Evolutionary conservation across 2,888 invertebrate genomes (phyloP).

Genomic region (Oeneis ivallda): DNA sequence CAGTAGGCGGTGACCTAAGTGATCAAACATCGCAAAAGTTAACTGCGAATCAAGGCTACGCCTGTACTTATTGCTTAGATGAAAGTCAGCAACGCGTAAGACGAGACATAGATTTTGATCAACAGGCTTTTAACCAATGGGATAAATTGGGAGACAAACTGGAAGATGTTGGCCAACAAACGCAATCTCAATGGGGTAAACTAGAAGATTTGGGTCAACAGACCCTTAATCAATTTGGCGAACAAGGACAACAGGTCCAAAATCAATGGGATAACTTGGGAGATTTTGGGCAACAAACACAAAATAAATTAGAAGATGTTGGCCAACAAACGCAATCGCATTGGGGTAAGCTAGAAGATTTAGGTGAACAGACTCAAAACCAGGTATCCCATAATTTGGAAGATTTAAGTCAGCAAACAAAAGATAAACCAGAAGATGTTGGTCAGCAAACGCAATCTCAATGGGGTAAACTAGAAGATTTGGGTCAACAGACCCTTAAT

Average conservation of each 20-base stretch:
- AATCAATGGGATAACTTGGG: slow-evolving; percentile 43
- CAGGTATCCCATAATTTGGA: slow-evolving; percentile 38
- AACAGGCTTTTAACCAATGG: slow-evolving; percentile 45
- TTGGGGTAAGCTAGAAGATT: slow-evolving; percentile 37
- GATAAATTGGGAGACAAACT: slow-evolving; percentile 36
- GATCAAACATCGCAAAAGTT: slow-evolving; percentile 54
- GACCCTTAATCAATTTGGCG: slow-evolving; percentile 37
- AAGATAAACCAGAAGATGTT: slow-evolving; percentile 33
- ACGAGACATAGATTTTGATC: slow-evolving; percentile 57
- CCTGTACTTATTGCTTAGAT: slow-evolving; percentile 52
- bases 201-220: slow-evolving; percentile 43
- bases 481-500: slow-evolving; percentile 42
- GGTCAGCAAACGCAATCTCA: slow-evolving; percentile 42
- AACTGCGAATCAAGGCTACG: slow-evolving; percentile 47
- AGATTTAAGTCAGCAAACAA: slow-evolving; percentile 41
- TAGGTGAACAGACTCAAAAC: slow-evolving; percentile 44
- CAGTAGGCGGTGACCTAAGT: slow-evolving; percentile 50
- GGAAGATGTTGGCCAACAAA: slow-evolving; percentile 43
- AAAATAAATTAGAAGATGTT: too few relatives aligned
- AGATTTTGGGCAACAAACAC: slow-evolving; percentile 41
- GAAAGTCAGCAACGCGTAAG: slow-evolving; percentile 58
- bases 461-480: slow-evolving; percentile 36
- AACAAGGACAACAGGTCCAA: slow-evolving; percentile 48
- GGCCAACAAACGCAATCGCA: slow-evolving; percentile 39
- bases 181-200: slow-evolving; percentile 38